Conservation (phyloP, 2,888 invertebrate species). For the Tenthredo livida region DNA sequence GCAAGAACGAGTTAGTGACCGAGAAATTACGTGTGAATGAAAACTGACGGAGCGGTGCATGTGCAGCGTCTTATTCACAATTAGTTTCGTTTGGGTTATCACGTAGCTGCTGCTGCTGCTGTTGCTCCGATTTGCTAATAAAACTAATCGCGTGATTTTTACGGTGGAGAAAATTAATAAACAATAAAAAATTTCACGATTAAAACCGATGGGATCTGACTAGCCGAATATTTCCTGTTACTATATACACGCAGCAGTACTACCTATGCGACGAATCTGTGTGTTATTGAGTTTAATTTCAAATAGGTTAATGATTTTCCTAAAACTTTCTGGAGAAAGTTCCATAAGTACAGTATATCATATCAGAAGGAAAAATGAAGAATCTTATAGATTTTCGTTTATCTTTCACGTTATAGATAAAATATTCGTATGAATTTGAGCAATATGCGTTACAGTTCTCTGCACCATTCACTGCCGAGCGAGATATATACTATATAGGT, state of each 20-base stretch:
- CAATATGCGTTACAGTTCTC: not conserved
- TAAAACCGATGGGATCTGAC: not conserved
- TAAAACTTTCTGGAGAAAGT: not conserved
- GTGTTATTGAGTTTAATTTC: not conserved
- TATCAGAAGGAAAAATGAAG: not conserved
- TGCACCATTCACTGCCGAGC: not conserved
- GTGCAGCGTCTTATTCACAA: conserved; percentile 5
- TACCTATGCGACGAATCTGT: not conserved
- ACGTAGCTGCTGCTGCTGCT: not conserved
- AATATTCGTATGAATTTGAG: not conserved
- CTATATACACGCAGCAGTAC: not conserved
- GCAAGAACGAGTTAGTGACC: not conserved
- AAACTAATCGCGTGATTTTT: not conserved
- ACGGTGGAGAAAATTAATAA: not conserved
- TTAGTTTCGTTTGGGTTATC: conserved; percentile 24
- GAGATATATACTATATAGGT: too few relatives aligned
- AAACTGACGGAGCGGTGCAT: conserved; percentile 24
- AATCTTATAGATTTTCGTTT: not conserved
- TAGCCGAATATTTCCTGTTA: not conserved
- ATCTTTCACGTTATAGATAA: not conserved
- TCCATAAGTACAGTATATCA: not conserved
- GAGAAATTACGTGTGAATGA: conserved; percentile 32
- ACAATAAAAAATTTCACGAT: not conserved
- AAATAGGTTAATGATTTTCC: not conserved
- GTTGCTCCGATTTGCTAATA: not conserved